Percentiles rank a stretch among this genome's conserved stretches.
Conservation (phyloP, 64 coral and sea anemone species). For the Porites lutea region DNA sequence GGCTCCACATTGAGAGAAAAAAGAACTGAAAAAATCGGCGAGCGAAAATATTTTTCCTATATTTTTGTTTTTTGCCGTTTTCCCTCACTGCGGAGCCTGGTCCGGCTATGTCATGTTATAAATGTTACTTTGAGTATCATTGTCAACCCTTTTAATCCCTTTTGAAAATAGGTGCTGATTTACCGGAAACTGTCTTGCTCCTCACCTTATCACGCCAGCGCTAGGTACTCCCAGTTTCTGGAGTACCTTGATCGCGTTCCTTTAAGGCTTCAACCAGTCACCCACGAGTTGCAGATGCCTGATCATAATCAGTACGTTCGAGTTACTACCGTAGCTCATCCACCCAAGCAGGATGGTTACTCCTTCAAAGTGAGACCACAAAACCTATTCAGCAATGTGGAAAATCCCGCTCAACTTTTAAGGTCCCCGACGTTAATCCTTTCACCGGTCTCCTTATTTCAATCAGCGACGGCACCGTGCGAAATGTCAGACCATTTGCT, state of each 20-base stretch:
- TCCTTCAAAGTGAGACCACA: slow-evolving; percentile 53
- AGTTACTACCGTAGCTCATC: neutral
- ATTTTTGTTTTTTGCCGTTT: too few species aligned
- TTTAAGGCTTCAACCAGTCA: neutral
- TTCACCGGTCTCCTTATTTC: slow-evolving; percentile 36
- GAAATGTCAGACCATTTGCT: slow-evolving; percentile 50
- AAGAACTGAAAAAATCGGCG: too few species aligned
- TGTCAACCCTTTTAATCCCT: neutral
- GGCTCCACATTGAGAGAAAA: too few species aligned
- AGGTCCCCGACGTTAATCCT: slow-evolving; percentile 48
- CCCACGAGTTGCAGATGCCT: neutral
- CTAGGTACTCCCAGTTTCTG: neutral
- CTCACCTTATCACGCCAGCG: neutral
- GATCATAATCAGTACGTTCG: neutral
- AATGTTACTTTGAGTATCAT: neutral
- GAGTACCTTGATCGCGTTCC: neutral
- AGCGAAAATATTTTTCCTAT: too few species aligned
- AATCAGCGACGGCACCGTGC: neutral
- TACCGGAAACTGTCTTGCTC: too few species aligned
- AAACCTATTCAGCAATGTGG: neutral
- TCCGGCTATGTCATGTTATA: too few species aligned
- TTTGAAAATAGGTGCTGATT: neutral
- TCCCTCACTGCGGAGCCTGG: too few species aligned
- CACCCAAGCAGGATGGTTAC: neutral
- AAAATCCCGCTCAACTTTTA: slow-evolving; percentile 37